These are phyloP conservation scores for Tursiops truncatus DNA, from an alignment of 2,113 vertebrate genomes.

Conservation along the genomic window DNA sequence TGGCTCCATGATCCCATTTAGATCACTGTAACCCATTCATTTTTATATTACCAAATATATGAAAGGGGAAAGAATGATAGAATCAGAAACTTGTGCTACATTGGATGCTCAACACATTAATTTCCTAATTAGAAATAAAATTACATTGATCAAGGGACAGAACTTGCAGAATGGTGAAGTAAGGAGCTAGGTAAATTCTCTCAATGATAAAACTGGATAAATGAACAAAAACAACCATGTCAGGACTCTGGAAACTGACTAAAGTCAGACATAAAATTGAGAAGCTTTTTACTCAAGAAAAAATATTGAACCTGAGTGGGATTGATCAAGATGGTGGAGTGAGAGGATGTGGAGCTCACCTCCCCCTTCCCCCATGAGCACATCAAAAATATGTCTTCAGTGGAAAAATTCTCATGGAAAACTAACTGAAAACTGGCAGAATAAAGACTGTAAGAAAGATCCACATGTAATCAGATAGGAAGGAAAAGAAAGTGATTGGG, in stretches of 20 bases:
- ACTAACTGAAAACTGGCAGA: too few species aligned
- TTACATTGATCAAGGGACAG: neutral
- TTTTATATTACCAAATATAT: neutral
- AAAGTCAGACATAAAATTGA: neutral
- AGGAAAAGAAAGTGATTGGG: neutral
- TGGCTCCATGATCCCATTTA: neutral
- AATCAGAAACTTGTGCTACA: neutral
- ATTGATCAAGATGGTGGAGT: neutral
- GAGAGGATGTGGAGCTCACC: neutral
- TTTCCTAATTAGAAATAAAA: slow-evolving; percentile 25
- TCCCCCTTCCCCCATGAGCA: neutral
- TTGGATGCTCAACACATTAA: neutral
- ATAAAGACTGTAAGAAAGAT: neutral
- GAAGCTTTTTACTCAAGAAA: slow-evolving; percentile 16
- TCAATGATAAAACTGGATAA: neutral
- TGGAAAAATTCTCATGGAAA: too few species aligned
- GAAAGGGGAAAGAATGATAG: neutral
- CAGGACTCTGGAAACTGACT: slow-evolving; percentile 1
- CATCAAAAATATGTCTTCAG: neutral
- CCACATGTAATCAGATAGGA: neutral
- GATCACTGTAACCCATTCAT: neutral
- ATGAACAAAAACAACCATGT: neutral
- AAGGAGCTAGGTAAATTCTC: neutral
- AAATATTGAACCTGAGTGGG: neutral
- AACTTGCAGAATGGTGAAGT: neutral